These are phyloP conservation scores for Acridotheres tristis DNA, from an alignment of 2,797 vertebrate genomes.

Conservation along the genomic window DNA sequence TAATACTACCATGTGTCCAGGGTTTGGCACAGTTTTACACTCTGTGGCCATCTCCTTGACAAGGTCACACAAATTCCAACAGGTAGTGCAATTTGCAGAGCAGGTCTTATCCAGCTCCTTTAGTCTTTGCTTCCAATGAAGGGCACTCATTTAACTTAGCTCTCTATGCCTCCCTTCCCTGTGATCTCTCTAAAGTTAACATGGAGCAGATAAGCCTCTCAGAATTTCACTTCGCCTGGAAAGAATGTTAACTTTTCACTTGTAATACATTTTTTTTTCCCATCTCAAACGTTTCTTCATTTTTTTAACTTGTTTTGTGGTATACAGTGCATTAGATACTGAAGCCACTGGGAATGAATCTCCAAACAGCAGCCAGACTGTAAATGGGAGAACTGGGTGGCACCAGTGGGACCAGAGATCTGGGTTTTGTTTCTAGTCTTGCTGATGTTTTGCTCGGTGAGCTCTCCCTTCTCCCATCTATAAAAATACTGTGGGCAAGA, in stretches of 20 bases:
- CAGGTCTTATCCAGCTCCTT: neutral
- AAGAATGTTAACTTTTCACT: neutral
- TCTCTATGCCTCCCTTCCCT: neutral
- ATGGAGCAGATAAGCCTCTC: neutral
- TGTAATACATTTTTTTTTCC: neutral
- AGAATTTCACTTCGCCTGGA: neutral
- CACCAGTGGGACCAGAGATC: neutral
- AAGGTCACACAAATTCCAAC: neutral
- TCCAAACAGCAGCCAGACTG: neutral
- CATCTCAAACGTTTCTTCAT: rapidly evolving
- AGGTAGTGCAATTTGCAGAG: neutral
- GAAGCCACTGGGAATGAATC: neutral
- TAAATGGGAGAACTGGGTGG: neutral
- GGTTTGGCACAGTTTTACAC: neutral
- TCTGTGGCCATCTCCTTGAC: neutral
- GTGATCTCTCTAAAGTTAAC: neutral
- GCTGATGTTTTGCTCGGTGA: rapidly evolving
- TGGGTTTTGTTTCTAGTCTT: neutral
- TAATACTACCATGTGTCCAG: neutral
- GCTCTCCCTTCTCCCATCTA: neutral
- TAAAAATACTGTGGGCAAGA: neutral
- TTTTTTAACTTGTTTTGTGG: neutral
- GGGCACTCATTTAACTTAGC: neutral
- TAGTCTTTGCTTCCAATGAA: neutral
- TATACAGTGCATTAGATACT: neutral